Conservation (phyloP, 2,888 invertebrate species). For the Nomada flava region DNA sequence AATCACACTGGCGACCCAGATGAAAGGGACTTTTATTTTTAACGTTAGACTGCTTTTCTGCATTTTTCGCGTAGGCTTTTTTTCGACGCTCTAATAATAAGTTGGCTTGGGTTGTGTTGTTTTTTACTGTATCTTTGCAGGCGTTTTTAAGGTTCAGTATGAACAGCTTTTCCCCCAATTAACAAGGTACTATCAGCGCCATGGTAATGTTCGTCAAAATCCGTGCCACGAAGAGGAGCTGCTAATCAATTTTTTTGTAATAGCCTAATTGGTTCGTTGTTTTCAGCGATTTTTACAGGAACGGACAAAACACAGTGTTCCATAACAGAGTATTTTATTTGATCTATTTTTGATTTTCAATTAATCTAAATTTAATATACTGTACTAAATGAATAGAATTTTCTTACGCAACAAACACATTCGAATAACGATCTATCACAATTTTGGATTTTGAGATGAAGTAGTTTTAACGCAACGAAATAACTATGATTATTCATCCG, state of each 20-base stretch:
- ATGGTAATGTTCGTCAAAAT: slow-evolving; percentile 18
- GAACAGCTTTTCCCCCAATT: slow-evolving; percentile 39
- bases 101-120: slow-evolving; percentile 37
- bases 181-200: slow-evolving; percentile 28
- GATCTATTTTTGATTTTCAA: slow-evolving; percentile 9
- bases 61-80: slow-evolving; percentile 55
- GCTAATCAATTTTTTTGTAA: slow-evolving; percentile 39
- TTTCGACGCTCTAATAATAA: slow-evolving; percentile 18
- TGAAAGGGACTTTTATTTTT: not conserved
- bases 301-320: slow-evolving; percentile 54
- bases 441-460: slow-evolving; percentile 7
- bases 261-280: slow-evolving; percentile 53
- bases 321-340: slow-evolving; percentile 48
- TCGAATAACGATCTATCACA: slow-evolving; percentile 11
- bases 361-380: slow-evolving; percentile 8
- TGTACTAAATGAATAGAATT: not conserved
- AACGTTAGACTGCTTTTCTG: not conserved
- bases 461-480: not conserved
- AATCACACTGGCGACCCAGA: slow-evolving; percentile 12
- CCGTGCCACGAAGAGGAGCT: slow-evolving; percentile 28
- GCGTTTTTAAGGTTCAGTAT: slow-evolving; percentile 12
- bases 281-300: slow-evolving; percentile 69
- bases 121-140: slow-evolving; percentile 26
- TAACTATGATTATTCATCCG: slow-evolving; percentile 8
- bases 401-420: not conserved